These are phyloP conservation scores for Chaetogeoica ovagalla DNA, from an alignment of 2,888 invertebrate genomes.

Conservation along the genomic window DNA sequence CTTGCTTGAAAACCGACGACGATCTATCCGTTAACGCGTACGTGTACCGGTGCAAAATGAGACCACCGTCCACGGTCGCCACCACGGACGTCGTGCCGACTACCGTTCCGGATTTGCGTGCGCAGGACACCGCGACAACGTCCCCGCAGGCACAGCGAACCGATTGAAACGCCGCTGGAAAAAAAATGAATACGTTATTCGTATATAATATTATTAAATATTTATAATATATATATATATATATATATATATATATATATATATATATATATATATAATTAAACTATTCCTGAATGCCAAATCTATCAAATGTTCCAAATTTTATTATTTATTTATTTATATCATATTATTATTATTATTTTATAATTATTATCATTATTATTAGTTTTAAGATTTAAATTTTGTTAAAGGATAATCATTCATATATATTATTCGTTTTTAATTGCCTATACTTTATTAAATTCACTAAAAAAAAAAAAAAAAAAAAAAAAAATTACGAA, in stretches of 20 bases:
- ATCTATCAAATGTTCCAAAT: conserved; percentile 32
- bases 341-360: conserved; percentile 21
- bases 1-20: conserved; percentile 64
- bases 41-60: conserved; percentile 65
- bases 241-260: too few species aligned
- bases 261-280: too few species aligned
- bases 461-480: background rate
- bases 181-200: background rate
- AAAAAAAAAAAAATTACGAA: background rate
- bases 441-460: conserved; percentile 2
- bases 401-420: background rate
- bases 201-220: too few species aligned
- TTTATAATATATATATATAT: too few species aligned
- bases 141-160: too few species aligned
- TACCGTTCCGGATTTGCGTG: background rate
- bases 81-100: conserved; percentile 47
- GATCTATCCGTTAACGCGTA: conserved; percentile 66
- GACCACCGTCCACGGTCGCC: background rate
- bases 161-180: background rate
- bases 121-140: background rate
- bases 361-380: background rate
- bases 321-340: conserved; percentile 15
- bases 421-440: background rate
- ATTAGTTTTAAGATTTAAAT: conserved; percentile 9
- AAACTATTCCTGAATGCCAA: conserved; percentile 37